A percentile compares a stretch with the other conserved stretches of the same genome.
Conservation (phyloP, 2,113 vertebrate genomes). For the Anseranas semipalmata region DNA sequence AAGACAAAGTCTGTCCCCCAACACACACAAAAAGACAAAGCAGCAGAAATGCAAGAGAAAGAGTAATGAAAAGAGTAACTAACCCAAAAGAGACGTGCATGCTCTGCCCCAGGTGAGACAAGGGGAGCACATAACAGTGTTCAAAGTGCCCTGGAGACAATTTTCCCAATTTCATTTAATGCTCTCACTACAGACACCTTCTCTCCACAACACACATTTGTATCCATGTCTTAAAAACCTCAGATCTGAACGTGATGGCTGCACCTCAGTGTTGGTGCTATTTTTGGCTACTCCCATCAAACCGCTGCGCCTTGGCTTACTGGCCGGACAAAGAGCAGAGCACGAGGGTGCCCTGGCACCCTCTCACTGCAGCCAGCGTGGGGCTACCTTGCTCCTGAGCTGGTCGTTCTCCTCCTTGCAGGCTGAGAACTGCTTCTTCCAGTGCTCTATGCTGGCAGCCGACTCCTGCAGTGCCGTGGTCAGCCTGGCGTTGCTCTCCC, state of each 20-base stretch:
- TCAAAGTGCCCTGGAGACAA: not conserved
- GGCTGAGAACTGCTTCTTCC: conserved; percentile 88
- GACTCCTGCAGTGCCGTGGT: conserved; percentile 90
- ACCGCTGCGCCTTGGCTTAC: not conserved
- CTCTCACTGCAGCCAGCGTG: not conserved
- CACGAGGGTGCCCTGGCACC: not conserved
- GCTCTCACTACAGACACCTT: not conserved
- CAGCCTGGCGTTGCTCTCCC: conserved; percentile 91
- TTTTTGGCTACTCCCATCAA: not conserved
- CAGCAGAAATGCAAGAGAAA: not conserved
- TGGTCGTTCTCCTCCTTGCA: conserved; percentile 92
- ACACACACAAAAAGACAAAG: not conserved
- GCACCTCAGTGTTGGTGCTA: not conserved
- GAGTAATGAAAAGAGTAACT: not conserved
- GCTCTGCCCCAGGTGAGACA: not conserved
- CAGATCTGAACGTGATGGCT: not conserved
- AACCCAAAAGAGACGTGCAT: not conserved
- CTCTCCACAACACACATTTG: not conserved
- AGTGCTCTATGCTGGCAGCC: conserved; percentile 88
- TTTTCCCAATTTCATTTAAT: not conserved
- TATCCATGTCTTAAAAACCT: not conserved
- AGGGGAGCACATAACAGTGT: not conserved
- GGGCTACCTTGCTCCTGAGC: conserved; percentile 86
- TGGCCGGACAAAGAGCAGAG: not conserved
- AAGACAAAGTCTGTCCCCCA: not conserved